Evolutionary conservation across 2,113 vertebrate genomes (phyloP).

Genomic region (Probosciger aterrimus): DNA sequence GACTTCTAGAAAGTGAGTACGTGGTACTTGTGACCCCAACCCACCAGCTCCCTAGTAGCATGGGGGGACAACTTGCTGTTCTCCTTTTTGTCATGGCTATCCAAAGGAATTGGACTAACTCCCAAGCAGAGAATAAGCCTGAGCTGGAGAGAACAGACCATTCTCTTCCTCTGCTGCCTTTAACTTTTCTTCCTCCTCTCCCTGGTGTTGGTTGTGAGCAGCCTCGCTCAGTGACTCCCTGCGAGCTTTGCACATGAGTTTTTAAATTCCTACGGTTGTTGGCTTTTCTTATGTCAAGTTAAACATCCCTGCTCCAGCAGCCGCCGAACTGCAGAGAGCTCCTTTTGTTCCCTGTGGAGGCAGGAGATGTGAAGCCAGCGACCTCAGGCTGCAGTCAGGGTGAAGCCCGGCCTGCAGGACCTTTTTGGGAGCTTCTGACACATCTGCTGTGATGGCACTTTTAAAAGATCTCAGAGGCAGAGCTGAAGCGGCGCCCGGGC

Average conservation of each 20-base stretch:
- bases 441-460: neutral
- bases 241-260: neutral
- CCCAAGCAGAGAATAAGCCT: neutral
- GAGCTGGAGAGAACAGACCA: neutral
- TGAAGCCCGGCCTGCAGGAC: neutral
- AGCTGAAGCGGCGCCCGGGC: neutral
- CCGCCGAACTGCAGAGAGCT: neutral
- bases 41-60: accelerated
- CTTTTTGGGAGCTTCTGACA: slow-evolving; percentile 31
- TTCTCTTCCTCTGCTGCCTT: neutral
- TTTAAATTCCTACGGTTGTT: neutral
- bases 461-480: neutral
- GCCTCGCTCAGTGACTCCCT: neutral
- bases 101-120: neutral
- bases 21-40: accelerated
- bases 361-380: neutral
- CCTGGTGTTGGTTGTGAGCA: neutral
- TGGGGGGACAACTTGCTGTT: neutral
- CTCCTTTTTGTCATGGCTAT: neutral
- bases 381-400: neutral
- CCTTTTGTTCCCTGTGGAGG: neutral
- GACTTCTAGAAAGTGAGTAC: neutral
- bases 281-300: neutral
- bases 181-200: neutral
- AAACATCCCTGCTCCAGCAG: neutral